Conservation (phyloP, 2,888 invertebrate species). For the Polyploca ridens region DNA sequence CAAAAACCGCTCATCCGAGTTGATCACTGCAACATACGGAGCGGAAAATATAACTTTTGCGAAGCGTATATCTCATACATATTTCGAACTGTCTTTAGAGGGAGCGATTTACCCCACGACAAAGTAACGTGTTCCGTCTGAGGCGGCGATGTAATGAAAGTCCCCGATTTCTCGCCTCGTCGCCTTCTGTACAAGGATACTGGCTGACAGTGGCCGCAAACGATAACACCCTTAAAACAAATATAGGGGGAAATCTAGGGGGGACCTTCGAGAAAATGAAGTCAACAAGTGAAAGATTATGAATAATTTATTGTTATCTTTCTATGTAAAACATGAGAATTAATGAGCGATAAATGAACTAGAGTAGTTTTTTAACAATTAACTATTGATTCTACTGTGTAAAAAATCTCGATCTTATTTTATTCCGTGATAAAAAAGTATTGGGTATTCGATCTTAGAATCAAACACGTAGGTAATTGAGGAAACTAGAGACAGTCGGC, state of each 20-base stretch:
- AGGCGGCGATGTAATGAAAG: conserved; percentile 27
- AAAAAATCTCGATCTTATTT: background rate
- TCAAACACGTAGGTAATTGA: background rate
- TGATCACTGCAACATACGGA: conserved; percentile 15
- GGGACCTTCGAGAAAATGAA: conserved; percentile 15
- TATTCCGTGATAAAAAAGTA: background rate
- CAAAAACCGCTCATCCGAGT: background rate
- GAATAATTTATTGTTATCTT: conserved; percentile 23
- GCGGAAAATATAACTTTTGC: conserved; percentile 33
- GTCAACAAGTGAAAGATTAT: conserved; percentile 20
- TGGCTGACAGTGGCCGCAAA: conserved; percentile 26
- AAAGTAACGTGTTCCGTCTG: conserved; percentile 19
- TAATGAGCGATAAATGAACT: too few species aligned
- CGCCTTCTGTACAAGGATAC: conserved; percentile 31
- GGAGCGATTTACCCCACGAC: conserved; percentile 33
- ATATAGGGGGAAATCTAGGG: conserved; percentile 17
- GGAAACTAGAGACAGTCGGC: background rate
- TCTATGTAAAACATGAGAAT: too few species aligned
- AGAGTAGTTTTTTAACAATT: too few species aligned
- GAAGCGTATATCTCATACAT: conserved; percentile 23
- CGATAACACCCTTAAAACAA: conserved; percentile 32
- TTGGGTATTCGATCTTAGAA: conserved; percentile 1
- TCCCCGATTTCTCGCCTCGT: conserved; percentile 39
- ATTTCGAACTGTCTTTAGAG: conserved; percentile 26
- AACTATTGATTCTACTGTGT: too few species aligned